Base-by-base conservation (phyloP, 2,113 vertebrate species). In the Conger conger region DNA sequence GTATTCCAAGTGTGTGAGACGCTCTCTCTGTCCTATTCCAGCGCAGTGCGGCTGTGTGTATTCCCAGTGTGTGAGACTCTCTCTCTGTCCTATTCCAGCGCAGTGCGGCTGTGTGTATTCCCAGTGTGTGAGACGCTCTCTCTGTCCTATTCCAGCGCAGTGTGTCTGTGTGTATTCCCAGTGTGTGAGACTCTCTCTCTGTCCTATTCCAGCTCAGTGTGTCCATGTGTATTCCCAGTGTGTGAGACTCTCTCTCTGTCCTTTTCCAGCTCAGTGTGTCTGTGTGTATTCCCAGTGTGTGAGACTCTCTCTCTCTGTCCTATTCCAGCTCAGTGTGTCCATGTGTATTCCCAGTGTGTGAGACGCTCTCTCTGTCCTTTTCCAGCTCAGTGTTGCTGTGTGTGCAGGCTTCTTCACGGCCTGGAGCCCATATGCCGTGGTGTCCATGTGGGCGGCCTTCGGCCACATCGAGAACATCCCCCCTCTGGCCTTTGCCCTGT, bases 391-490 rank as follows among this genome's bases (percentile, higher is more conserved):
- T 42, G 90, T 95, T 73, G 94, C 94, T 16, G 92, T 95, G 68
- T 95, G 94, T 87, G 90, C 93, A 73, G 92, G 95, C 54, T 96
- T 95, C 92, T 93, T 95, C 76, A 86, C 86, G 30, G 94, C 95
- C 1, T 96, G 95, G 94, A 96, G 93, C 83, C 95, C 95, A 1
- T 96, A 96, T 6, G 94, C 95, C 0, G 33, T 95, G 36, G 92
- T 95, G 86, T 94, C 95, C 81, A 95, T 95, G 94, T 96, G 94
- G 94, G 95, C 94, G 0, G 91, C 94, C 50, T 95, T 96, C 82
- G 95, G 95, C 87, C 91, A 91, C 8, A 83, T 93, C 20, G 91
- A 94, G 5, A 91, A 88, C 89, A 95, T 96, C 87, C 93, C 93
- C 27, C 94, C 94, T 3, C 68, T 94, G 86, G 94, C 94, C 0